A percentile compares a stretch with the other conserved stretches of the same genome.
These are phyloP conservation scores for Idaea dimidiata DNA, from an alignment of 2,888 invertebrate species.

Conservation along the genomic window DNA sequence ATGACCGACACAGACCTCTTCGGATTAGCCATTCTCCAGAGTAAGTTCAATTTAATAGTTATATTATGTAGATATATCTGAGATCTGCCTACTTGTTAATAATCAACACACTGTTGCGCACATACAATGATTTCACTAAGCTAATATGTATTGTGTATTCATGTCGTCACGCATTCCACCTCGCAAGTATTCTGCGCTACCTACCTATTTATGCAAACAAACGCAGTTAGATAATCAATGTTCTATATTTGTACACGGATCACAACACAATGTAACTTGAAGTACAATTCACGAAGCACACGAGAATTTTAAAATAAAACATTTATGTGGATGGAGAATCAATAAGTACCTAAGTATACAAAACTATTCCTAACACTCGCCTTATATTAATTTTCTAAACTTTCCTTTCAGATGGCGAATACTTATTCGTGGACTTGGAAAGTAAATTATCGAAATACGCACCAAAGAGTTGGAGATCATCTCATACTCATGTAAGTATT, in stretches of 20 bases:
- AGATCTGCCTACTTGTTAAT: slow-evolving; percentile 9
- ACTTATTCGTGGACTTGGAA: slow-evolving; percentile 96
- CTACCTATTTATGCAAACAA: slow-evolving; percentile 43
- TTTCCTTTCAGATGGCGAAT: slow-evolving; percentile 93
- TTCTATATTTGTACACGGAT: slow-evolving; percentile 43
- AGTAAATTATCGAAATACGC: slow-evolving; percentile 98
- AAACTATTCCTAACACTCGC: not conserved
- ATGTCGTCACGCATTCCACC: slow-evolving; percentile 46
- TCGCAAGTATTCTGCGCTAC: slow-evolving; percentile 37
- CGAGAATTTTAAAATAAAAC: slow-evolving; percentile 12
- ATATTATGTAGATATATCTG: slow-evolving; percentile 3
- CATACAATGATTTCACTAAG: slow-evolving; percentile 43
- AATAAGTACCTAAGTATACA: not conserved
- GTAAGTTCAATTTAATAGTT: slow-evolving; percentile 68
- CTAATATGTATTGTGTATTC: slow-evolving; percentile 44
- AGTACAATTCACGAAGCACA: slow-evolving; percentile 20
- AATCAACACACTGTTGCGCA: slow-evolving; percentile 22
- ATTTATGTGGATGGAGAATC: not conserved
- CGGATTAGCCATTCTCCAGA: slow-evolving; percentile 91
- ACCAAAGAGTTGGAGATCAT: slow-evolving; percentile 97
- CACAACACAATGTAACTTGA: slow-evolving; percentile 33
- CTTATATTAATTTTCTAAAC: not conserved
- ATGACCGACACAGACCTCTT: slow-evolving; percentile 92
- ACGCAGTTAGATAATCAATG: slow-evolving; percentile 50
- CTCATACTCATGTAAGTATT: slow-evolving; percentile 91